Evolutionary conservation across 1,140 invertebrate genomes (phyloP).

Genomic region (Eulimnadia texana): DNA sequence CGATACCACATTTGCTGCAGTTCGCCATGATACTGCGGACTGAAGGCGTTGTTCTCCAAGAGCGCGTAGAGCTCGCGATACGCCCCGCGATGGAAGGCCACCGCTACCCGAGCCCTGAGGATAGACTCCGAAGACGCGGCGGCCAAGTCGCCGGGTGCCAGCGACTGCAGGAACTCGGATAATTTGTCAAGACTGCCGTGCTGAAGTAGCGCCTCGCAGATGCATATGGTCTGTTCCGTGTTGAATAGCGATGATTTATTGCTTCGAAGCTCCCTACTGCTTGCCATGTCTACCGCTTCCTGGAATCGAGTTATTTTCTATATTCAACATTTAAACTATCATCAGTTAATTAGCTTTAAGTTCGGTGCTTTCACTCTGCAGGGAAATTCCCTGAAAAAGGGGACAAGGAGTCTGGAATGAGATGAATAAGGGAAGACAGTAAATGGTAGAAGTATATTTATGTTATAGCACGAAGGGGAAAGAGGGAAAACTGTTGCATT

Average conservation of each 20-base stretch:
- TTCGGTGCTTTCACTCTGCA: too few relatives aligned
- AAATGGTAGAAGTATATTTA: too few relatives aligned
- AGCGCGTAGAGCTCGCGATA: constrained; percentile 76
- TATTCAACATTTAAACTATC: neutral
- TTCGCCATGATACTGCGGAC: constrained; percentile 61
- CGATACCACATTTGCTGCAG: constrained; percentile 89
- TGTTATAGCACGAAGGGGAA: too few relatives aligned
- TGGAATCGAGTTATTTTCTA: neutral
- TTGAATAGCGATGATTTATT: neutral
- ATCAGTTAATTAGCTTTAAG: too few relatives aligned
- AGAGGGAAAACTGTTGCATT: too few relatives aligned
- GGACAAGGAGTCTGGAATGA: too few relatives aligned
- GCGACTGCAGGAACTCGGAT: constrained; percentile 67
- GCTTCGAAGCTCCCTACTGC: neutral
- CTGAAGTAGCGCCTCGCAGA: constrained; percentile 89
- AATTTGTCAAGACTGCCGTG: constrained; percentile 66
- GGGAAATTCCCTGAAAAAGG: too few relatives aligned
- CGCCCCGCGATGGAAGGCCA: constrained; percentile 78
- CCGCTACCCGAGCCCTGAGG: constrained; percentile 70
- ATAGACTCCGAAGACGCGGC: constrained; percentile 65
- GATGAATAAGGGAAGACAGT: too few relatives aligned
- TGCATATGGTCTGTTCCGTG: constrained; percentile 52
- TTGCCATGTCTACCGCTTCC: neutral
- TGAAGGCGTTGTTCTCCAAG: constrained; percentile 75
- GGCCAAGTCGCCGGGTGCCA: constrained; percentile 54